Evolutionary conservation across 2,888 invertebrate species (phyloP).

Genomic region (Seira musarum): DNA sequence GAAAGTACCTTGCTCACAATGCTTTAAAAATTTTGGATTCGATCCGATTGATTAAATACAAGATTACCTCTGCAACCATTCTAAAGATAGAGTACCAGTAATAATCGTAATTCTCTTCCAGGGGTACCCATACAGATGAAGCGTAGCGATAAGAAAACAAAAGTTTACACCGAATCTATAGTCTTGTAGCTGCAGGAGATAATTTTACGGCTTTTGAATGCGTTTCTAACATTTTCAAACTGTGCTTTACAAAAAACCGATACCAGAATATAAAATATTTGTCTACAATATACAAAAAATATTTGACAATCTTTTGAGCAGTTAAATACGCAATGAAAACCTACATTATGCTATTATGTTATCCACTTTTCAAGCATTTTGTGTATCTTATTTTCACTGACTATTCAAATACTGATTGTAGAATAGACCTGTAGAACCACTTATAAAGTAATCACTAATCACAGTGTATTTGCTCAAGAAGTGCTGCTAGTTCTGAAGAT

Average conservation of each 20-base stretch:
- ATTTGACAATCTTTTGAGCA: too few relatives aligned
- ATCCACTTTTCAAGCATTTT: too few relatives aligned
- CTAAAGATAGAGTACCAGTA: neutral
- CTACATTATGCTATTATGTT: too few relatives aligned
- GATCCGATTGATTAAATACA: neutral
- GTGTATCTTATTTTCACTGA: too few relatives aligned
- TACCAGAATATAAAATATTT: too few relatives aligned
- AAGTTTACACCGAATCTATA: conserved; percentile 19
- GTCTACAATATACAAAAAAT: too few relatives aligned
- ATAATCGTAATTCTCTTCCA: conserved; percentile 36
- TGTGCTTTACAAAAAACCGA: too few relatives aligned
- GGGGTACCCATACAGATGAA: conserved; percentile 16
- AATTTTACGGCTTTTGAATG: neutral
- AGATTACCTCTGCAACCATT: neutral
- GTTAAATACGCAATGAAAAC: too few relatives aligned
- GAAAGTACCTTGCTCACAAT: neutral
- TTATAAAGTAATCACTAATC: neutral
- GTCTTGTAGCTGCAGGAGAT: conserved; percentile 23
- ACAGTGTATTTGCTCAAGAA: neutral
- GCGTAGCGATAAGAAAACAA: conserved; percentile 26
- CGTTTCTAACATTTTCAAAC: too few relatives aligned
- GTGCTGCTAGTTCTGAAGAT: neutral
- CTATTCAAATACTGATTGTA: too few relatives aligned
- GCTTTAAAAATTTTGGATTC: neutral
- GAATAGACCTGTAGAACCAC: neutral